Base-by-base conservation (phyloP, 1,140 invertebrate species). In the Carcinoscorpius rotundicauda region DNA sequence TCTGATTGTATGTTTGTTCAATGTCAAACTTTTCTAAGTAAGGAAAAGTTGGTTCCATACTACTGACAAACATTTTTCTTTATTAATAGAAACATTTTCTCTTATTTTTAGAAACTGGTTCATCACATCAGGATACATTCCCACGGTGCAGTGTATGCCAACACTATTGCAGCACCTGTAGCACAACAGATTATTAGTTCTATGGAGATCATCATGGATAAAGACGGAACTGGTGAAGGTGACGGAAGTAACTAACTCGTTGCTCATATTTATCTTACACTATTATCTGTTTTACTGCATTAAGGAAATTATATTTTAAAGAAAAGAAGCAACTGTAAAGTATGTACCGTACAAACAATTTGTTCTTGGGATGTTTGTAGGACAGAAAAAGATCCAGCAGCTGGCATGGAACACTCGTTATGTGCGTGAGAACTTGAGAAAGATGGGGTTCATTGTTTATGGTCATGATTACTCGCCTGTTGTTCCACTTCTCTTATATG, bases 391-490 rank as follows among this genome's bases (percentile, higher is more conserved):
- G 69, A 87, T 93, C 57, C 79, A 83, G 63, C 84, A 88, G 72
- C 78, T 97, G 56, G 85, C 86, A 9, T 81, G 86, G 70, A 97
- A 97, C 75, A 87, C 89, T 0, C 81, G 85, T 60, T 97, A 97
- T 76, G 95, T 97, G 74, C 83, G 94, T 60, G 81, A 84, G 70
- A 84, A 87, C 70, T 79, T 98, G 52, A 86, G 89, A 64, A 88
- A 93, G 75, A 87, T 93, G 74, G 94, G 96, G 63, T 91, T 97
- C 71, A 93, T 98, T 73, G 85, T 90, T 63, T 96, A 93, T 78
- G 97, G 97, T n/a, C 92, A 97, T 78, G 85, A 89, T 73, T 91
- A 97, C 76, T 97, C 93, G 6, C 97, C 97, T 0, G 93, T 99
- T 65, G 91, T 99, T 69, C 97, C 97, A 48, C 84, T 98, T 79